phyloP scores from a whole-genome alignment of 92 coral and sea anemone species.

The Desmophyllum pertusum region DNA sequence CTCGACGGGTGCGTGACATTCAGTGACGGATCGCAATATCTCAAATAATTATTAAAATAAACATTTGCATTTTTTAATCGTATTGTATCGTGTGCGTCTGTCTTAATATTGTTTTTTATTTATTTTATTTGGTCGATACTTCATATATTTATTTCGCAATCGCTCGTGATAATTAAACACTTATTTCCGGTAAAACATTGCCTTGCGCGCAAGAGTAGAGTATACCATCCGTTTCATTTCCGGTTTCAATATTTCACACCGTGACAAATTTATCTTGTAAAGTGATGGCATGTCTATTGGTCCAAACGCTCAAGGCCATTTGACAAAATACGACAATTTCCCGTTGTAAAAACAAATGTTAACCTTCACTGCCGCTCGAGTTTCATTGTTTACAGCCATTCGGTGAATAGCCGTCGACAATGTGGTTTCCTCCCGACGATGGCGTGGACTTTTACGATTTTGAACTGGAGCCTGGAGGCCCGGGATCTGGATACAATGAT shows the following conservation, averaged over 20 bases:
- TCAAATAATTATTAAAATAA: too few species aligned
- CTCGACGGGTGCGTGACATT: too few species aligned
- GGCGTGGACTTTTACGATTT: conserved; percentile 20
- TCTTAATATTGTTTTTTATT: too few species aligned
- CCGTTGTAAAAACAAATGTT: neutral
- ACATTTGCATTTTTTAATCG: too few species aligned
- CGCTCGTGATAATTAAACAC: neutral
- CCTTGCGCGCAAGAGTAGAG: neutral
- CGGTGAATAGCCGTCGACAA: neutral
- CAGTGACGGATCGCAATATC: too few species aligned
- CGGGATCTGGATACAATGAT: conserved; percentile 8
- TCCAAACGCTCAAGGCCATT: neutral
- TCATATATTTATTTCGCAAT: too few species aligned
- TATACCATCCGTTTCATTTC: neutral
- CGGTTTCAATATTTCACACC: conserved; percentile 12
- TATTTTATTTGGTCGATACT: too few species aligned
- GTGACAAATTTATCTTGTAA: conserved; percentile 12
- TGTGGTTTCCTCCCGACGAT: conserved; percentile 33
- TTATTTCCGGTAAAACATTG: conserved; percentile 26
- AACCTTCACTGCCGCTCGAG: neutral
- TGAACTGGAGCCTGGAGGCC: conserved; percentile 16
- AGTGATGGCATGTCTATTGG: conserved; percentile 11
- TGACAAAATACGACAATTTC: neutral
- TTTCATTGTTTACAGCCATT: neutral
- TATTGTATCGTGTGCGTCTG: too few species aligned